Percentiles rank a stretch among this genome's conserved stretches.
These are phyloP conservation scores for Drosophila incognita DNA, from an alignment of 2,888 invertebrate species.

Conservation along the genomic window DNA sequence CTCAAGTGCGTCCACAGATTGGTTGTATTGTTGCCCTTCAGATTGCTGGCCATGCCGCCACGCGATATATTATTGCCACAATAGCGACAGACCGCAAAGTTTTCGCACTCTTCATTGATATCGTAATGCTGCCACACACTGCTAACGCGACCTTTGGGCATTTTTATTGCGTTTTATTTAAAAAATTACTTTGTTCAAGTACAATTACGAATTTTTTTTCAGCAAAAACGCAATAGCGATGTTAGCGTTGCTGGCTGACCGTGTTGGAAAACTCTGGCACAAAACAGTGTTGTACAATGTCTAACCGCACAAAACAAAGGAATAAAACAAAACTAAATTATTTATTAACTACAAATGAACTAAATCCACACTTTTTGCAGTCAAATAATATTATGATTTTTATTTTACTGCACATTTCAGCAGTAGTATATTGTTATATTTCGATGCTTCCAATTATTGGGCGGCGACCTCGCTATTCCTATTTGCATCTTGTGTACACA, in stretches of 20 bases:
- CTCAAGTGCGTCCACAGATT: constrained; percentile 69
- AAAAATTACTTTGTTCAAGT: constrained; percentile 28
- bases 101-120: constrained; percentile 69
- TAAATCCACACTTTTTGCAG: neutral
- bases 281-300: constrained; percentile 47
- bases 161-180: constrained; percentile 31
- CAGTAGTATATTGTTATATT: neutral
- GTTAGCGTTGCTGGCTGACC: constrained; percentile 62
- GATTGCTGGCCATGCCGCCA: constrained; percentile 72
- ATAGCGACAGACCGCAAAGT: constrained; percentile 71
- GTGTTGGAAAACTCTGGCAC: constrained; percentile 47
- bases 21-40: constrained; percentile 70
- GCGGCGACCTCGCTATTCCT: neutral
- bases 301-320: constrained; percentile 39
- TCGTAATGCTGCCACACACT: constrained; percentile 72
- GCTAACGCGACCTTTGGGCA: constrained; percentile 72
- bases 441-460: neutral
- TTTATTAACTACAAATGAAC: neutral
- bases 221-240: constrained; percentile 66
- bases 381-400: neutral
- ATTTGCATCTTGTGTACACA: neutral
- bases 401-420: neutral
- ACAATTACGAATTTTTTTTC: constrained; percentile 31
- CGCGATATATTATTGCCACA: constrained; percentile 75
- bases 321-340: constrained; percentile 16